Evolutionary conservation across 2,797 vertebrate species (phyloP), one percentile per base, ranked within the genome.

Genomic region (Sebastes elongatus): DNA sequence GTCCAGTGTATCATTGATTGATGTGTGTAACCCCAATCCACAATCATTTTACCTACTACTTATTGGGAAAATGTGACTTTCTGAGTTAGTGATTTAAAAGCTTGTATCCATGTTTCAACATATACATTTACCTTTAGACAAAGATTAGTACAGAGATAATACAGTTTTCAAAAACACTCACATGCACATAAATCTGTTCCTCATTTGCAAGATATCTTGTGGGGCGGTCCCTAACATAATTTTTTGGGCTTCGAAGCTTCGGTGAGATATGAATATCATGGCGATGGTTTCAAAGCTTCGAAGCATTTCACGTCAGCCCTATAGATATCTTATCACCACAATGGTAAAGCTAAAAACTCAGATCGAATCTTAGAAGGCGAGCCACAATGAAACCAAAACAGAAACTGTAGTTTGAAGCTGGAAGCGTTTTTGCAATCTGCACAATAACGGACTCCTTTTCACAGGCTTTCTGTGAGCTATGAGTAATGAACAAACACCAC

Each of bases 1-100:
- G 16, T 46, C 42, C 49, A 62, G 13, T 70, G 33, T 73, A 80
- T 89, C 76, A 93, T 68, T 78, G 81, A 89, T 74, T 57, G 75
- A 76, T 22, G 18, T 27, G 67, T 71, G 81, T 83, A 87, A 86
- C 72, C 68, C 32, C 66, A 75, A 71, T 81, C 70, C 22, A 30
- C 9, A 14, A 23, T n/a, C 22, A 8, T 23, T 42, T 65, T 23
- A 35, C 1, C 22, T 14, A n/a, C 2, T 49, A 5, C 22, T 42
- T 3, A 23, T n/a, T n/a, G 20, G 22, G 25, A 65, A 64, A 46
- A 53, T 59, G 14, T 55, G 22, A 53, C 28, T 52, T 27, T 25
- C 2, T 25, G 9, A 20, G 3, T 42, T 22, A 25, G 25, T 56
- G 3, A 3, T 11, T 16, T 42, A 46, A 46, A 46, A 46, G 42